Evolutionary conservation across 2,797 vertebrate species (phyloP).

Genomic region (Eleutherodactylus coqui): DNA sequence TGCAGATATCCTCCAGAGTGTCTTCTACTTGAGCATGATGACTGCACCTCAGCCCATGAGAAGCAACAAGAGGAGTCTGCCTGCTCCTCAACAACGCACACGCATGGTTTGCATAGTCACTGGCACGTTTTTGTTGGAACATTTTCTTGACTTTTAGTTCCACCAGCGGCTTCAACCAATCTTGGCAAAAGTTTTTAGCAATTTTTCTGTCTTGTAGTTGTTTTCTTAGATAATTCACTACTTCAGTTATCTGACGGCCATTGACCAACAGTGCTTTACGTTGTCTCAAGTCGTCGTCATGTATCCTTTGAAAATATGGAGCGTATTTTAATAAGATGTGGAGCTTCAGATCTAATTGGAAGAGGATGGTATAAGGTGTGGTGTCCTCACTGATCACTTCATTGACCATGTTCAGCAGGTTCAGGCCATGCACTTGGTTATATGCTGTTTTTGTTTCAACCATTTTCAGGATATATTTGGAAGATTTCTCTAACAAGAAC

Average conservation of each 20-base stretch:
- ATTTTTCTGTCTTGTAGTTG: conserved; percentile 63
- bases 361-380: conserved; percentile 48
- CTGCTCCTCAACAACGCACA: background rate
- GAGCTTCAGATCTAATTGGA: conserved; percentile 77
- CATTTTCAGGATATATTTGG: conserved; percentile 65
- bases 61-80: background rate
- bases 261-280: conserved; percentile 19
- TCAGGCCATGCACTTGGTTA: conserved; percentile 27
- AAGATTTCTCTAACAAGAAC: conserved; percentile 65
- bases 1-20: background rate
- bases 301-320: conserved; percentile 74
- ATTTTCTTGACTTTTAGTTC: background rate
- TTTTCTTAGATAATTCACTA: conserved; percentile 10
- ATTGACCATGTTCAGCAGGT: conserved; percentile 75
- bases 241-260: accelerated
- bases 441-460: background rate
- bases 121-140: background rate
- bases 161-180: conserved; percentile 69
- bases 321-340: conserved; percentile 72
- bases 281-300: conserved; percentile 71
- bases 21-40: background rate
- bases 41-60: background rate
- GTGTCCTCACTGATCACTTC: background rate
- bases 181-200: conserved; percentile 63
- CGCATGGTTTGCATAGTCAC: background rate